Conservation (phyloP, 2,797 vertebrate genomes). For the Emydoidea blandingii region DNA sequence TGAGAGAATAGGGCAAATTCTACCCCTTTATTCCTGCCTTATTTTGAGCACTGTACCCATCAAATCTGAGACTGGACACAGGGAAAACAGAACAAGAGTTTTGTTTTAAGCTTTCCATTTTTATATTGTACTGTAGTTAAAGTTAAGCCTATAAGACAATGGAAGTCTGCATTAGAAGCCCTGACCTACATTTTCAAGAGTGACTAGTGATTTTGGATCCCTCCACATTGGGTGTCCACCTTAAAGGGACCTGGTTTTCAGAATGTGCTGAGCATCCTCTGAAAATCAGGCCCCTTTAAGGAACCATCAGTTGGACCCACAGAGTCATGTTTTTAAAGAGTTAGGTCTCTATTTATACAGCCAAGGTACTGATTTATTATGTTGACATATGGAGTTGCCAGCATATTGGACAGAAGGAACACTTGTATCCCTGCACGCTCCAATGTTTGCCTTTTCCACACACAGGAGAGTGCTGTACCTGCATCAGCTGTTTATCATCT, state of each 20-base stretch:
- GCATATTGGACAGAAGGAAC: neutral
- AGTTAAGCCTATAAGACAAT: neutral
- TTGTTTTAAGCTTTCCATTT: neutral
- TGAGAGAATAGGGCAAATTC: neutral
- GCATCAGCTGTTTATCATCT: constrained; percentile 48
- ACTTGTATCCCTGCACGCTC: neutral
- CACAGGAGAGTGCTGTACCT: constrained; percentile 41
- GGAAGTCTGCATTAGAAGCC: too few relatives aligned
- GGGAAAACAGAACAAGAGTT: neutral
- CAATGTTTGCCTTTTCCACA: fast-evolving
- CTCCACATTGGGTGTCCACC: neutral
- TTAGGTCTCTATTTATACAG: neutral
- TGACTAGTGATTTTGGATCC: too few relatives aligned
- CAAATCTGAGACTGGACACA: neutral
- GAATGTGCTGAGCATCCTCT: neutral
- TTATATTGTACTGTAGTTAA: neutral
- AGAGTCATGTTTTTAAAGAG: neutral
- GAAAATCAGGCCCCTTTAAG: neutral
- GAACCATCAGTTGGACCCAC: neutral
- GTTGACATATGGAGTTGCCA: neutral
- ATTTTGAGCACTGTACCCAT: neutral
- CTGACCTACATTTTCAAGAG: neutral
- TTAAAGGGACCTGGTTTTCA: neutral
- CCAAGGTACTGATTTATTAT: neutral
- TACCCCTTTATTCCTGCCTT: neutral